A percentile compares a stretch with the other conserved stretches of the same genome.
phyloP scores from a whole-genome alignment of 2,113 vertebrate species.

The Laticauda laticaudata region DNA sequence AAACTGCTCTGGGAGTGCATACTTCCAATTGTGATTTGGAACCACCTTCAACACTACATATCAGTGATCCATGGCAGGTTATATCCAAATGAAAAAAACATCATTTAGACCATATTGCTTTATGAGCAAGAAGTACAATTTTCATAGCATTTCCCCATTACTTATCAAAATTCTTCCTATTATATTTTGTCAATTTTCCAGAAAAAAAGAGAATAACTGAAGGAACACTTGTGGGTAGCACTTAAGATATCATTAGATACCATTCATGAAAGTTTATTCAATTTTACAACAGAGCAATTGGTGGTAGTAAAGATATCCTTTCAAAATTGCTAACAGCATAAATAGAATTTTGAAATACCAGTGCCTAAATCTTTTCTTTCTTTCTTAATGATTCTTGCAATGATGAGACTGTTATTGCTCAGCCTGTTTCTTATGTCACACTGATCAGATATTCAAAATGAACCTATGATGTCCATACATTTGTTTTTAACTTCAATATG shows the following conservation, averaged over 20 bases:
- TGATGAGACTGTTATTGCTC: not conserved
- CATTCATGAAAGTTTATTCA: constrained; percentile 51
- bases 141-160: not conserved
- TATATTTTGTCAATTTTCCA: constrained; percentile 26
- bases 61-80: not conserved
- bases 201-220: constrained; percentile 38
- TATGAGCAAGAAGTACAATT: not conserved
- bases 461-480: not conserved
- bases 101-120: not conserved
- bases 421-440: not conserved
- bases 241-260: constrained; percentile 49
- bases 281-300: constrained; percentile 42
- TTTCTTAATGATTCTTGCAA: constrained; percentile 27
- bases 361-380: constrained; percentile 45
- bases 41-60: not conserved
- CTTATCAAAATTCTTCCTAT: not conserved
- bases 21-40: not conserved
- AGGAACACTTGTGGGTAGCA: constrained; percentile 52
- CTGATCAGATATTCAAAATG: not conserved
- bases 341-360: constrained; percentile 46
- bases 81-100: not conserved
- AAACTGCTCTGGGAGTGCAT: not conserved
- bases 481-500: not conserved
- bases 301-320: constrained; percentile 22
- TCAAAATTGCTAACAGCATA: constrained; percentile 26